Evolutionary conservation across 2,113 vertebrate species (phyloP).

Genomic region (Engraulis encrasicolus): DNA sequence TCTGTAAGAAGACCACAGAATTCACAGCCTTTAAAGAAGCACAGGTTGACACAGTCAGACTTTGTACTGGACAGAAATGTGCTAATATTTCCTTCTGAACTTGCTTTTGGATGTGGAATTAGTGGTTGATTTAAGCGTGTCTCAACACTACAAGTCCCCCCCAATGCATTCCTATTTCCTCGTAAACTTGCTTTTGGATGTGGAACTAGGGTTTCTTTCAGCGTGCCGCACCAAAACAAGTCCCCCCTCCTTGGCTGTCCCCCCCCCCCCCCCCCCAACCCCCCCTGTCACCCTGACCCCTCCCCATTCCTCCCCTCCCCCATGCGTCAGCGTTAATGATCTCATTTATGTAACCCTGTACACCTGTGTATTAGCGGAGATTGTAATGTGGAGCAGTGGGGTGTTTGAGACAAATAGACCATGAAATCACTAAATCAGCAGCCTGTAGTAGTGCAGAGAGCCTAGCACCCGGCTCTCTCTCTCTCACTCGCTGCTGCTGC

Average conservation of each 20-base stretch:
- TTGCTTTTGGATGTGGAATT: conserved; percentile 8
- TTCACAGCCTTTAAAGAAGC: background rate
- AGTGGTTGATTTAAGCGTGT: background rate
- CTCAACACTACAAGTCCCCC: background rate
- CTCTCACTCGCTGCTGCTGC: too few relatives aligned
- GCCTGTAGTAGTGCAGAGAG: conserved; percentile 76
- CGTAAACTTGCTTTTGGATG: conserved; percentile 6
- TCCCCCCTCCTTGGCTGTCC: background rate
- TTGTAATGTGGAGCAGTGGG: conserved; percentile 66
- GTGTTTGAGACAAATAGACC: conserved; percentile 75
- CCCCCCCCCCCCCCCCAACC: too few relatives aligned
- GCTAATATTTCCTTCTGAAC: background rate
- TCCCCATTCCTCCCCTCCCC: too few relatives aligned
- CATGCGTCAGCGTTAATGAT: background rate
- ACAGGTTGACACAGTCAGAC: background rate
- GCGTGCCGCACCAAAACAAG: background rate
- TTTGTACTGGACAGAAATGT: background rate
- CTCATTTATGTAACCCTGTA: conserved; percentile 2
- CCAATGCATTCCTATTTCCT: background rate
- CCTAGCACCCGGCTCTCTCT: too few relatives aligned
- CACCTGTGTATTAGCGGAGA: conserved; percentile 68
- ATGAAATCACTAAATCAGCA: conserved; percentile 81
- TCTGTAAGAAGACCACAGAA: background rate
- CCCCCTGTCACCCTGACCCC: too few relatives aligned
- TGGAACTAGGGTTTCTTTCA: background rate